A percentile compares a stretch with the other conserved stretches of the same genome.
phyloP scores from a whole-genome alignment of 2,797 vertebrate genomes.

The Psittacula derbiana region DNA sequence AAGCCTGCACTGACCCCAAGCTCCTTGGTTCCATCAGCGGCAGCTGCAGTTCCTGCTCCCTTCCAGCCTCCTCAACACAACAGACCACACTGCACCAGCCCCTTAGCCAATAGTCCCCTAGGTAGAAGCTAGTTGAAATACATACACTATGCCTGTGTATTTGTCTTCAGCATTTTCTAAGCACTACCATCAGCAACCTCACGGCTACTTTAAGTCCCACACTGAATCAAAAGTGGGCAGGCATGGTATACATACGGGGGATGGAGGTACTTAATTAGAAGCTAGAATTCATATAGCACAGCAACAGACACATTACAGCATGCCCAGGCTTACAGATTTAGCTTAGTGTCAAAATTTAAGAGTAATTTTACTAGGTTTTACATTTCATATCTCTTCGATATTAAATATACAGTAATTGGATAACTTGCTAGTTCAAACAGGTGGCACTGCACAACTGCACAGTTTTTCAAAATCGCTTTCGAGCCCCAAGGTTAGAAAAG shows the following conservation, averaged over 20 bases:
- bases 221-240: background rate
- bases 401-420: background rate
- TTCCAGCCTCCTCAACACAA: background rate
- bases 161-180: background rate
- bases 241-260: fast-evolving
- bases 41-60: background rate
- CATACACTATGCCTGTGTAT: fast-evolving
- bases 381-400: background rate
- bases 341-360: background rate
- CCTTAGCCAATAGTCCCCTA: background rate
- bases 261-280: background rate
- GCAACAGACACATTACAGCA: background rate
- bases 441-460: background rate
- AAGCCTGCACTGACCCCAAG: fast-evolving
- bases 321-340: background rate
- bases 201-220: background rate
- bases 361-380: background rate
- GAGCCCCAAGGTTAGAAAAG: background rate
- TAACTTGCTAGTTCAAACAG: background rate
- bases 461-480: background rate
- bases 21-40: background rate
- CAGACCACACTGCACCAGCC: background rate
- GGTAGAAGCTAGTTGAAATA: background rate
- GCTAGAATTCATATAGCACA: background rate
- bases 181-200: background rate